These are phyloP conservation scores for Cryptomyrus ogoouensis DNA, from an alignment of 2,113 vertebrate species.

Conservation along the genomic window DNA sequence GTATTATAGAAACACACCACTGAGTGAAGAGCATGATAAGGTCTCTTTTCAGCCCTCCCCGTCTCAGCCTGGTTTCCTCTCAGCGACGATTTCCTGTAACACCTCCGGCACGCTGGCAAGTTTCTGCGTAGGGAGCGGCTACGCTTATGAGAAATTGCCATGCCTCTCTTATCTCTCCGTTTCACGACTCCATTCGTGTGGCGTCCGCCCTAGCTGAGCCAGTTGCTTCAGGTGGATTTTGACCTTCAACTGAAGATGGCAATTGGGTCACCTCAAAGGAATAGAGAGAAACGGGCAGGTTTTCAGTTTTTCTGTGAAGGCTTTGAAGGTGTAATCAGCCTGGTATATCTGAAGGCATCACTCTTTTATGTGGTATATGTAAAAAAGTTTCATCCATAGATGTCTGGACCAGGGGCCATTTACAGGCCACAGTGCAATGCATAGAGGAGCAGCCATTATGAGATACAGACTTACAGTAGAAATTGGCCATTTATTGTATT, in stretches of 20 bases:
- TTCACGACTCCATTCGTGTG: not conserved
- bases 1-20: not conserved
- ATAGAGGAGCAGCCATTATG: not conserved
- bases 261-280: not conserved
- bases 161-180: not conserved
- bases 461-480: not conserved
- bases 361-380: not conserved
- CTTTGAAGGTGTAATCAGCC: not conserved
- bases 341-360: not conserved
- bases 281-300: not conserved
- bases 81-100: slow-evolving; percentile 8
- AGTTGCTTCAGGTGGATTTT: not conserved
- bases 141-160: not conserved
- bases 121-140: not conserved
- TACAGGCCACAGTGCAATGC: not conserved
- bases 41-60: not conserved
- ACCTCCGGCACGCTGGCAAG: not conserved
- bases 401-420: not conserved
- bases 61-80: not conserved
- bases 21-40: not conserved
- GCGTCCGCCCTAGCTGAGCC: not conserved
- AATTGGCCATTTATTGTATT: not conserved
- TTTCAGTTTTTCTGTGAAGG: not conserved
- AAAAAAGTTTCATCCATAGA: not conserved
- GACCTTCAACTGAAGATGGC: not conserved